Conservation (phyloP, 2,113 vertebrate species). For the Hippocampus mohnikei region DNA sequence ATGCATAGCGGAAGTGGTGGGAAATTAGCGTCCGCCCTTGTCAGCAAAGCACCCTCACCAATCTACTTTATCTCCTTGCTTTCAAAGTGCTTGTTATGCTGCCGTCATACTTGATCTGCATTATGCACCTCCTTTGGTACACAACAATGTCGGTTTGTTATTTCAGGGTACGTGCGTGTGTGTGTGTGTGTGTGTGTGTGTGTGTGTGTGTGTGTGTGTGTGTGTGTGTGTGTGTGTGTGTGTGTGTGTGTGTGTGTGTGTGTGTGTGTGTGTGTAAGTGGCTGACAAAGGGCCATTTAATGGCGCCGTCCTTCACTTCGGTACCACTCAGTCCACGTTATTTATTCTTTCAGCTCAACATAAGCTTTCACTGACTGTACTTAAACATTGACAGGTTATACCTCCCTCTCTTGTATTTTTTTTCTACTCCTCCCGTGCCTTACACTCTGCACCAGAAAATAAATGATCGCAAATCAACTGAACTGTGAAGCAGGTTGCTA, state of each 20-base stretch:
- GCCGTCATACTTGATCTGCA: too few species aligned
- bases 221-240: not conserved
- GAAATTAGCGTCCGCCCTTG: conserved; percentile 22
- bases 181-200: not conserved
- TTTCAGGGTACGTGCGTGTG: not conserved
- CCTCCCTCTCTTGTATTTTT: conserved; percentile 8
- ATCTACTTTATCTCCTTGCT: conserved; percentile 50
- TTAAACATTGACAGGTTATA: conserved; percentile 23
- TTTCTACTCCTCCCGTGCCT: not conserved
- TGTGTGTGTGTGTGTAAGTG: not conserved
- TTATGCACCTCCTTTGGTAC: too few species aligned
- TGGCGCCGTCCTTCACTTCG: conserved; percentile 16
- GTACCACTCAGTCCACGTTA: conserved; percentile 22
- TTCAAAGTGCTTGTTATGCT: conserved; percentile 31
- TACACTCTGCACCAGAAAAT: not conserved
- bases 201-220: not conserved
- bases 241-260: not conserved
- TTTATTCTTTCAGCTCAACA: conserved; percentile 18
- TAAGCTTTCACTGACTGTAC: conserved; percentile 15
- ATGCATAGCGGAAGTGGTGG: conserved; percentile 7
- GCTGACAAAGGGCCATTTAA: conserved; percentile 11
- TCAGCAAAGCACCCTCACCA: conserved; percentile 44
- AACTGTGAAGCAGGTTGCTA: not conserved
- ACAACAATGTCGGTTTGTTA: not conserved
- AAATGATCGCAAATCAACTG: not conserved